A percentile compares a stretch with the other conserved stretches of the same genome.
Evolutionary conservation across 2,113 vertebrate genomes (phyloP).

Genomic region (Conger conger): DNA sequence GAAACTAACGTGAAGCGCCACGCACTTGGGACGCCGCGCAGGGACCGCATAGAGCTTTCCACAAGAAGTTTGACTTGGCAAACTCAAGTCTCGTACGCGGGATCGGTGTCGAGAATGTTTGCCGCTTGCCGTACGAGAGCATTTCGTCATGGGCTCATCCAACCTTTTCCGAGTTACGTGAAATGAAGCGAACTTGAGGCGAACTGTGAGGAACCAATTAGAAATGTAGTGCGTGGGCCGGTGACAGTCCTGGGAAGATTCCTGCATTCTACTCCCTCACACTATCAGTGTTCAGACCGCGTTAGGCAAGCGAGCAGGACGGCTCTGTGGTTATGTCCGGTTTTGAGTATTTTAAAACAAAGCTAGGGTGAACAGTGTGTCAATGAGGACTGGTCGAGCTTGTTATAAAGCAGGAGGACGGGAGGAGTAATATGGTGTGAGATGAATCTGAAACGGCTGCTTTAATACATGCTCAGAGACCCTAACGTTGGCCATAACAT

Average conservation of each 20-base stretch:
- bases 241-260: constrained; percentile 46
- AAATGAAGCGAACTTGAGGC: constrained; percentile 32
- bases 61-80: constrained; percentile 31
- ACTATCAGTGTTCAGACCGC: constrained; percentile 36
- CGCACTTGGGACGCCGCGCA: constrained; percentile 29
- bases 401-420: not conserved
- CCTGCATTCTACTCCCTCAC: constrained; percentile 53
- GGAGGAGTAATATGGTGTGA: constrained; percentile 42
- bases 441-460: constrained; percentile 52
- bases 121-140: constrained; percentile 21
- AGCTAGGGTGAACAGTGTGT: constrained; percentile 48
- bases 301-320: constrained; percentile 40
- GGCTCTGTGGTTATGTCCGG: constrained; percentile 39
- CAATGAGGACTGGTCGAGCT: constrained; percentile 39
- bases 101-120: constrained; percentile 28
- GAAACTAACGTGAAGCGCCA: constrained; percentile 57
- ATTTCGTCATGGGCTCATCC: constrained; percentile 21
- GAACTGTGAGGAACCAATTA: constrained; percentile 63
- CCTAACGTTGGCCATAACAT: constrained; percentile 35
- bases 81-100: constrained; percentile 15
- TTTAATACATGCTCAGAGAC: constrained; percentile 30
- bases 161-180: constrained; percentile 4
- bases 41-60: not conserved
- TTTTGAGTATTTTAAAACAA: constrained; percentile 38
- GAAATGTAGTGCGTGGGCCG: constrained; percentile 37